Evolutionary conservation across 2,888 invertebrate genomes (phyloP).

Genomic region (Latrodectus hesperus): DNA sequence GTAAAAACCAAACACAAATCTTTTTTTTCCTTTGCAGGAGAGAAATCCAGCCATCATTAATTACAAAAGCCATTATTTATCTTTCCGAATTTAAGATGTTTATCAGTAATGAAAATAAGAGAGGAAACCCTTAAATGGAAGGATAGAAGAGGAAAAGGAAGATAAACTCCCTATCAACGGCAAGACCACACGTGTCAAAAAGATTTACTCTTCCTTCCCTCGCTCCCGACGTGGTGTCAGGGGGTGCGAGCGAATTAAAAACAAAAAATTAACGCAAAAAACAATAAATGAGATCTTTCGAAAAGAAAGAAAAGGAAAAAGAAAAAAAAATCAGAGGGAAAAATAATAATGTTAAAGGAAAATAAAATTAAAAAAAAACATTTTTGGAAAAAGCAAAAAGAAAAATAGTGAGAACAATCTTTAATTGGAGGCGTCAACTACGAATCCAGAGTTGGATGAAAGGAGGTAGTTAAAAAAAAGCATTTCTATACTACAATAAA

Average conservation of each 20-base stretch:
- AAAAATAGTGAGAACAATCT: slow-evolving; percentile 60
- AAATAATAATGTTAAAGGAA: slow-evolving; percentile 26
- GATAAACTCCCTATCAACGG: slow-evolving; percentile 19
- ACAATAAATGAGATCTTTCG: slow-evolving; percentile 12
- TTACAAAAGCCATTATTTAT: no score
- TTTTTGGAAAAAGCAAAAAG: not conserved
- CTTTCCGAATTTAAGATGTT: not conserved
- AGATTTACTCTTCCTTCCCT: slow-evolving; percentile 41
- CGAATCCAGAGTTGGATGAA: slow-evolving; percentile 6
- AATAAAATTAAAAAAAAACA: not conserved
- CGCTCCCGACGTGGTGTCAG: slow-evolving; percentile 37
- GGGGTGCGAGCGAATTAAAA: slow-evolving; percentile 42
- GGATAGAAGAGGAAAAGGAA: slow-evolving; percentile 33
- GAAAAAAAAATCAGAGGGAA: slow-evolving; percentile 9
- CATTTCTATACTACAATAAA: slow-evolving; percentile 14
- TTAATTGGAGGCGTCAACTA: slow-evolving; percentile 66
- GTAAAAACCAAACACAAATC: no score
- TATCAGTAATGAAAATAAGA: not conserved
- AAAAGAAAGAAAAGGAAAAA: slow-evolving; percentile 11
- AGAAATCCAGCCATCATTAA: no score
- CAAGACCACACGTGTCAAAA: slow-evolving; percentile 57
- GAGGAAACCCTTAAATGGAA: not conserved
- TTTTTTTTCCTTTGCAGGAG: no score
- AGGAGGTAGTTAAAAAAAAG: slow-evolving; percentile 28
- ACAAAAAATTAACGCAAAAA: slow-evolving; percentile 18